phyloP scores from a whole-genome alignment of 2,113 vertebrate genomes.

The Myiozetetes cayanensis region DNA sequence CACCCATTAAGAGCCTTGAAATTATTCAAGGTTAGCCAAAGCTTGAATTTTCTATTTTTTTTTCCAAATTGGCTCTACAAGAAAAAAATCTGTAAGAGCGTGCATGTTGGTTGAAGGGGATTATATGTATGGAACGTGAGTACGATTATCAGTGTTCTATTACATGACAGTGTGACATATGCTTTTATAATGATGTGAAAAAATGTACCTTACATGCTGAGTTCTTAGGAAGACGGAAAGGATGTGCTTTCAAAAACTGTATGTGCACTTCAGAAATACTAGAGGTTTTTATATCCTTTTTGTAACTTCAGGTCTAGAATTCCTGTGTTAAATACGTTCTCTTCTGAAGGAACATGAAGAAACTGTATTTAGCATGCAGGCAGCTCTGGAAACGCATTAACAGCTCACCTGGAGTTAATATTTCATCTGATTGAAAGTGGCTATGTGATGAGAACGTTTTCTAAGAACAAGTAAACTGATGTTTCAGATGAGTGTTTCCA shows the following conservation, averaged over 20 bases:
- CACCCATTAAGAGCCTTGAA: neutral
- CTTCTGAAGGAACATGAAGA: neutral
- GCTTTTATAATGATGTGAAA: neutral
- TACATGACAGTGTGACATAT: fast-evolving
- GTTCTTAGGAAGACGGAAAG: neutral
- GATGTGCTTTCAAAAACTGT: neutral
- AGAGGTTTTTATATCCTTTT: neutral
- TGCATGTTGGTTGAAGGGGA: neutral
- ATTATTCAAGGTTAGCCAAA: neutral
- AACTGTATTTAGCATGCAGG: neutral
- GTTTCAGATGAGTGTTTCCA: neutral
- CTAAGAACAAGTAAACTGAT: neutral
- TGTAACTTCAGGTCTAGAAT: neutral
- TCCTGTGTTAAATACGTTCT: neutral
- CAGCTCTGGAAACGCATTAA: neutral
- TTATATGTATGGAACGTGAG: neutral
- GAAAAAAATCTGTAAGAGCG: neutral
- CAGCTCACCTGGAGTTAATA: neutral
- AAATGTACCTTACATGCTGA: neutral
- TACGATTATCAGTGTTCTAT: neutral
- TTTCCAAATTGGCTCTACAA: neutral
- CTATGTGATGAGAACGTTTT: neutral
- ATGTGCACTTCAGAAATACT: fast-evolving
- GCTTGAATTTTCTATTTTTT: neutral
- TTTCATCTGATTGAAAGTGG: neutral